Evolutionary conservation across 2,888 invertebrate species (phyloP).

Genomic region (Bellardia bayeri): DNA sequence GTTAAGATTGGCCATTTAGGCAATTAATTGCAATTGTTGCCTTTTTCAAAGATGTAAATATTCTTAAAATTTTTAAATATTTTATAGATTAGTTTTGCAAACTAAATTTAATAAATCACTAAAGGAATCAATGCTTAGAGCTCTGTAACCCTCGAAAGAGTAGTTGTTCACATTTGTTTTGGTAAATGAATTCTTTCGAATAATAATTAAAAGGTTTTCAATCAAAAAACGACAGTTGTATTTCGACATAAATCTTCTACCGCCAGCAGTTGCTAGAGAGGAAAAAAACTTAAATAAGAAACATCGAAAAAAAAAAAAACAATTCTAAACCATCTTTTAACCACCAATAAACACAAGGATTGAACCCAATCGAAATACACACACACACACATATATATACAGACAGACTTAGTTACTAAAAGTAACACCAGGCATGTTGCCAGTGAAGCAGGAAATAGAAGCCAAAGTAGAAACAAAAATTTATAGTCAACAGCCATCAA

Average conservation of each 20-base stretch:
- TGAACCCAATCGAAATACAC: conserved; percentile 9
- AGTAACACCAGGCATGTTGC: conserved; percentile 23
- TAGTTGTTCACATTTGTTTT: conserved; percentile 3
- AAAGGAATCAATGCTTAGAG: not conserved
- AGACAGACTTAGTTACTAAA: not conserved
- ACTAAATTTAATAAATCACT: not conserved
- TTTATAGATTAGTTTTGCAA: not conserved
- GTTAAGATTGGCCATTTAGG: too few relatives aligned
- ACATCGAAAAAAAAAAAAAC: not conserved
- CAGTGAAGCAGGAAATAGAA: not conserved
- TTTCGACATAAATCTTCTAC: conserved; percentile 44
- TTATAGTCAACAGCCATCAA: conserved; percentile 68
- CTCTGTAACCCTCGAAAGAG: not conserved
- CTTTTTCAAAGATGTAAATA: too few relatives aligned
- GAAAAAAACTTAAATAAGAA: not conserved
- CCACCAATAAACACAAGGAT: conserved; percentile 52
- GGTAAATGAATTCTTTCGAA: conserved; percentile 18
- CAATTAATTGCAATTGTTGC: too few relatives aligned
- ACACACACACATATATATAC: not conserved
- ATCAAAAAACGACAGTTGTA: conserved; percentile 32
- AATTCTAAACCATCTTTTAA: conserved; percentile 47
- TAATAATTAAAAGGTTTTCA: conserved; percentile 47
- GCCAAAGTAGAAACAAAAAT: conserved; percentile 41
- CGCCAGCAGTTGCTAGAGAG: conserved; percentile 8
- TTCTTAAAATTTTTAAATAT: too few relatives aligned